Conservation (phyloP, 2,113 vertebrate genomes). For the Emydocephalus ijimae region DNA sequence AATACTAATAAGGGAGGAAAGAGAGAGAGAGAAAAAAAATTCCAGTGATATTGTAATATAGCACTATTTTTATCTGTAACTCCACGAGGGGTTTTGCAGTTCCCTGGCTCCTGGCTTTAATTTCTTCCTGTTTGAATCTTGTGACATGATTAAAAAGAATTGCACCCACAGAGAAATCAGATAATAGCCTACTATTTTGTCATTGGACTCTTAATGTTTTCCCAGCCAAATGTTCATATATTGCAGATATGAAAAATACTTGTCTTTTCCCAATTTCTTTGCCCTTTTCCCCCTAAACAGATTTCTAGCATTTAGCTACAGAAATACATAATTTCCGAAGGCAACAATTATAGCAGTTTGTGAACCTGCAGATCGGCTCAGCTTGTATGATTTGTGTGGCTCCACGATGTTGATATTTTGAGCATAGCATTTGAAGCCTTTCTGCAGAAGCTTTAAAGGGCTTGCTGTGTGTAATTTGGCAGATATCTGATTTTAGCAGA, state of each 20-base stretch:
- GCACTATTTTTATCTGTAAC: neutral
- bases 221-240: neutral
- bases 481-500: neutral
- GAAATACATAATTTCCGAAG: neutral
- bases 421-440: neutral
- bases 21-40: too few species aligned
- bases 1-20: fast-evolving
- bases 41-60: neutral
- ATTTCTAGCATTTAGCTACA: neutral
- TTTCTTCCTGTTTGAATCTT: neutral
- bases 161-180: neutral
- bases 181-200: neutral
- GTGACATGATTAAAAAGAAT: neutral
- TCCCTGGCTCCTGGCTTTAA: neutral
- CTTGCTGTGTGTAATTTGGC: neutral
- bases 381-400: neutral
- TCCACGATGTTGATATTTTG: neutral
- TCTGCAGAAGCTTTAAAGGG: neutral
- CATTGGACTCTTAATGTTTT: neutral
- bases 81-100: neutral
- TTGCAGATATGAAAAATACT: neutral
- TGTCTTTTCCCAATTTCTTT: neutral
- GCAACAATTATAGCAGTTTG: neutral
- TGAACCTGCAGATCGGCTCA: neutral
- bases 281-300: neutral